Evolutionary conservation across 2,113 vertebrate genomes (phyloP), one percentile per base, ranked within the genome.

Genomic region (Dermatemys mawii): DNA sequence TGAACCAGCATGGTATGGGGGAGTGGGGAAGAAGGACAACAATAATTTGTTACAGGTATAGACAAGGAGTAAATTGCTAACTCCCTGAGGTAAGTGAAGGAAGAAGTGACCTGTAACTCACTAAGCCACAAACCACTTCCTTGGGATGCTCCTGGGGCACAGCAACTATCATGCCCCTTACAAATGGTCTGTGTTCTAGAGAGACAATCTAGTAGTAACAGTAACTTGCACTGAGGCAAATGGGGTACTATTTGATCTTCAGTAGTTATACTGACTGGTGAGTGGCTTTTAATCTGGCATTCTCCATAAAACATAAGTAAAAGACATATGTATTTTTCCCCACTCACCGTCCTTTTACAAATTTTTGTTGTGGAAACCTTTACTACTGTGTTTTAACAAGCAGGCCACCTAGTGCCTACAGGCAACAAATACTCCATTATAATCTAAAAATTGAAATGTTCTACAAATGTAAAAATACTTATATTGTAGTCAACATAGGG

Each of bases 401-500:
- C 94, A 96, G 97, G 97, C 95, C 97, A 97, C 88, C 96, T 97
- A 97, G 97, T 97, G 96, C 92, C 96, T 96, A 78, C 85, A 88
- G 79, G 73, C 54, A 93, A 94, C 95, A 97, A 97, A 84, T 95
- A 93, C 93, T 95, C 70, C 44, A 48, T 14, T 83, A 79, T 1
- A 49, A 90, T 93, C 84, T 91, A n/a, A 67, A n/a, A 19, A 67
- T 44, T 44, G 41, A 41, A n/a, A 63, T 12, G 76, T 4, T 95
- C 67, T 81, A 46, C 57, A 38, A n/a, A 44, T 73, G 82, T 19
- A 87, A 17, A 27, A 63, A 6, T 22, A 48, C 21, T 4, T 27
- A 27, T 5, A 55, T 12, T 54, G 75, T 2, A 32, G 48, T n/a
- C 6, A 12, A 79, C 79, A 60, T 67, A 73, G n/a, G 81, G 49